Base-by-base conservation (phyloP, 2,888 invertebrate species). In the Cinara cedri region DNA sequence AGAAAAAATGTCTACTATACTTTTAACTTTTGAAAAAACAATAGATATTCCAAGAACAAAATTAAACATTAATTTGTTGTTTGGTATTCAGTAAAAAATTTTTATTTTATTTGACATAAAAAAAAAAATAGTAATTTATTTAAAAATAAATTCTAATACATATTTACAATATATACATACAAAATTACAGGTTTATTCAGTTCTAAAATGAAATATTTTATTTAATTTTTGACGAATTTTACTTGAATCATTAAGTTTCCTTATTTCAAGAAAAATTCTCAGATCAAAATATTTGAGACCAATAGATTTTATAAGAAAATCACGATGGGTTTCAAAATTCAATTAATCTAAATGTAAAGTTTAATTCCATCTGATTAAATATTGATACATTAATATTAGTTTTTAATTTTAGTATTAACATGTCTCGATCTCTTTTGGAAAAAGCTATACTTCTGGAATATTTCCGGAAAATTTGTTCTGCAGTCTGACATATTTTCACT, bases 351-450 rank as follows among this genome's bases (percentile, higher is more conserved):
- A 60, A 26, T 60, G 60, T 26, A 60, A 6, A 16, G 24, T 26
- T 8, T 60, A 26, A 60, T 60, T 60, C 60, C 60, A 60, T 60
- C 14, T 60, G 24, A 60, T 60, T 60, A 26, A 60, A 57, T 60
- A 60, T 26, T 60, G 60, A 60, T 60, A 26, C 26, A 60, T 60
- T 26, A 60, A 60, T 60, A 60, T 60, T 26, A 26, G 60, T 60
- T 60, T 60, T 60, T 60, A 60, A 60, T 60, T 60, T 60, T 54
- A 54, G 44, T n/a, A n/a, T n/a, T n/a, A 65, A 65, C 10, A 65
- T 46, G 13, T 65, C 21, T 11, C 44, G 44, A 65, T 65, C 46
- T 65, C 65, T 65, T n/a, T n/a, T n/a, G 46, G 46, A 65, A 9
- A 65, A 65, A 14, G 46, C 16, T 65, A 46, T 14, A 46, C 21